Evolutionary conservation across 2,797 vertebrate genomes (phyloP).

Genomic region (Pipistrellus nathusii): DNA sequence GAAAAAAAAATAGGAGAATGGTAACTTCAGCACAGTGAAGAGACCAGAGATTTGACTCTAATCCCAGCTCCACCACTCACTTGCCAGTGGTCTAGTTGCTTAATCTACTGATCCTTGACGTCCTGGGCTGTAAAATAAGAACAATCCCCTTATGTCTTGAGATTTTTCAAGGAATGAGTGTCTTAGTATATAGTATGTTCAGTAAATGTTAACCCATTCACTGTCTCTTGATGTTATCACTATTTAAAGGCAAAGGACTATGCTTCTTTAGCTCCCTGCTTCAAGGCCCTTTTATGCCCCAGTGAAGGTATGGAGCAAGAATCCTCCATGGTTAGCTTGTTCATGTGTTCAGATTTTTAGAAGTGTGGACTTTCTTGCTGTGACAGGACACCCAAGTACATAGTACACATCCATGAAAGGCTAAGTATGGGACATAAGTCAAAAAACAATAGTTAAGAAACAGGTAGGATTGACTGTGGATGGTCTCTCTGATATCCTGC

Average conservation of each 20-base stretch:
- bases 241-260: not conserved
- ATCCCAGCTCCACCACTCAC: conserved; percentile 3
- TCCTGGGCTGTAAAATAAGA: conserved; percentile 47
- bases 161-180: not conserved
- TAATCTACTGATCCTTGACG: not conserved
- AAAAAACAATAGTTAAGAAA: not conserved
- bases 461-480: not conserved
- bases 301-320: not conserved
- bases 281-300: not conserved
- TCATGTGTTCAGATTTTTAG: not conserved
- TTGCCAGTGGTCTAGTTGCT: not conserved
- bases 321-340: not conserved
- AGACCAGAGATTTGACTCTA: conserved; percentile 42
- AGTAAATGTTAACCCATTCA: not conserved
- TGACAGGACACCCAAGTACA: not conserved
- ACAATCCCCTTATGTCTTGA: not conserved
- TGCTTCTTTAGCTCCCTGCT: not conserved
- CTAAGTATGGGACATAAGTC: not conserved
- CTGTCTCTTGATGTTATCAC: not conserved
- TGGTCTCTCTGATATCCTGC: not conserved
- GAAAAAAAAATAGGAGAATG: not conserved
- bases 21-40: not conserved
- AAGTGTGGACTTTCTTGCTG: not conserved
- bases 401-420: not conserved
- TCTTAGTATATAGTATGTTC: not conserved